Evolutionary conservation across 2,888 invertebrate genomes (phyloP).

Genomic region (Adelognathus sp.): DNA sequence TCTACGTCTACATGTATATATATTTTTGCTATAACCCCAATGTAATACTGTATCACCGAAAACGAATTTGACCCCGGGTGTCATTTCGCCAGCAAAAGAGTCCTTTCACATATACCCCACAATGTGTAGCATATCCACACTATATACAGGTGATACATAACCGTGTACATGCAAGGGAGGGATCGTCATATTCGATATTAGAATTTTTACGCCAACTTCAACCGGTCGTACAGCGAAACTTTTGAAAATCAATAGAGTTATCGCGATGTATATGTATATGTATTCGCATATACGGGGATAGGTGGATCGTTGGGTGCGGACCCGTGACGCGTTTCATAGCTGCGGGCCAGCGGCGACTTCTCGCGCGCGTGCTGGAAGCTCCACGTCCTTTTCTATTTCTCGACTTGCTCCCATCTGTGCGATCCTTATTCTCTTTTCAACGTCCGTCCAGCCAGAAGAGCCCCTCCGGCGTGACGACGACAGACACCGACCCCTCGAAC

Average conservation of each 20-base stretch:
- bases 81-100: constrained; percentile 34
- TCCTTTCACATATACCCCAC: not conserved
- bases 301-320: constrained; percentile 6
- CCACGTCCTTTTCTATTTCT: not conserved
- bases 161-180: not conserved
- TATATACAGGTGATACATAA: not conserved
- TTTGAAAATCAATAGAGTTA: constrained; percentile 50
- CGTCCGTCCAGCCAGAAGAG: constrained; percentile 4
- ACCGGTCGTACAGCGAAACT: constrained; percentile 16
- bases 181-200: constrained; percentile 47
- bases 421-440: constrained; percentile 17
- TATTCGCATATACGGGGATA: no score
- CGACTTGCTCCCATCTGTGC: not conserved
- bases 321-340: constrained; percentile 37
- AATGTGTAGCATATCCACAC: not conserved
- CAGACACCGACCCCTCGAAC: constrained; percentile 1
- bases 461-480: constrained; percentile 26
- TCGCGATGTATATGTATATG: constrained; percentile 3
- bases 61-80: constrained; percentile 37
- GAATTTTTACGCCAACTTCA: constrained; percentile 42
- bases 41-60: constrained; percentile 19
- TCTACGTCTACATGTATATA: not conserved
- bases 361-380: not conserved
- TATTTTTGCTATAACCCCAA: not conserved
- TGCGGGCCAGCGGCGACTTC: constrained; percentile 34